Evolutionary conservation across 2,797 vertebrate genomes (phyloP), one percentile per base, ranked within the genome.

Genomic region (Hypotaenidia philippensis): DNA sequence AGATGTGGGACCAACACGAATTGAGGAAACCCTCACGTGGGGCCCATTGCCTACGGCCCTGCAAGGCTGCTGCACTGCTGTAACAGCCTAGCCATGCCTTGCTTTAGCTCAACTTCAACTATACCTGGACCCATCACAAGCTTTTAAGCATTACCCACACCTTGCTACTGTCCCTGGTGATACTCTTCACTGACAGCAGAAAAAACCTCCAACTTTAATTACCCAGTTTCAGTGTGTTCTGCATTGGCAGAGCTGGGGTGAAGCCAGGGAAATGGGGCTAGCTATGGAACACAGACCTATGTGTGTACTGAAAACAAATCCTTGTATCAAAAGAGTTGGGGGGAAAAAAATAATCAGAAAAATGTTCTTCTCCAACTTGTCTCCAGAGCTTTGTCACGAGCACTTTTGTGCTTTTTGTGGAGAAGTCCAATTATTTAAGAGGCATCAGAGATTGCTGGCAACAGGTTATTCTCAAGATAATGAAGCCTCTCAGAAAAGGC

Each of bases 211-310:
- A 40, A 23, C 18, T 65, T 38, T 21, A 64, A 36, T 55, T 47
- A 69, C 18, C 32, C 11, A 14, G 20, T 41, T 34, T 60, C 81
- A 32, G 47, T 13, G 5, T 10, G 26, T 29, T 87, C 36, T 64
- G 7, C 12, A 15, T 9, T 63, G 68, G 53, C 25, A 90, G 57
- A 79, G 57, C 40, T 21, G 17, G 26, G n/a, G 17, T 61, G 16
- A 78, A 86, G 53, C 10, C 10, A 50, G 26, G 25, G 36, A 71
- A 87, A 47, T 1, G 5, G 10, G 11, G 14, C 4, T 65, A 12
- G 14, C 57, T 57, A 13, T 7, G 3, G 26, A 92, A 59, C 3
- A 45, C 1, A 0, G 3, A 12, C 4, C 11, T 41, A 1, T 2
- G 5, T 1, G 0, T 4, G 13, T 13, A 11, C 11, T 44, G 21